These are phyloP conservation scores for Petrocephalus microphthalmus DNA, from an alignment of 2,113 vertebrate genomes.

Conservation along the genomic window DNA sequence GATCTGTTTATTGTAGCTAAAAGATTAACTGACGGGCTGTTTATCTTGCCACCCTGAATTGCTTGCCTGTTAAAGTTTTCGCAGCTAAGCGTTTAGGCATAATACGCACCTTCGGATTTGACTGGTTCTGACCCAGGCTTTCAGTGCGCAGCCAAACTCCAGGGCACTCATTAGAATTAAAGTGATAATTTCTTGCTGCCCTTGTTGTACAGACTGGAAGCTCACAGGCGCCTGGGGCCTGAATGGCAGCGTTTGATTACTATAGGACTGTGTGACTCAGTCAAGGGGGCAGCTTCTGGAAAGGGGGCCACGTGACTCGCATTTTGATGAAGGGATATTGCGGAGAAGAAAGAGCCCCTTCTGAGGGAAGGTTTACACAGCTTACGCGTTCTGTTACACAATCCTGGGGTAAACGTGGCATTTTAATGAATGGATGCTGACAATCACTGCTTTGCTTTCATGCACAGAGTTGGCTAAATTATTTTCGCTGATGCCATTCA, in stretches of 20 bases:
- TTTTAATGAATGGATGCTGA: slow-evolving; percentile 14
- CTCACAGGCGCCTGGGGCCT: neutral
- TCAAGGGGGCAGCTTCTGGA: slow-evolving; percentile 19
- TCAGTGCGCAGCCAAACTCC: neutral
- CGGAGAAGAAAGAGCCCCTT: slow-evolving; percentile 23
- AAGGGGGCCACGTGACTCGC: neutral
- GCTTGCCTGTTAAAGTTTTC: neutral
- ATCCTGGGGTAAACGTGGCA: slow-evolving; percentile 9
- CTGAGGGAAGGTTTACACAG: neutral
- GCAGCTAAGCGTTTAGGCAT: neutral
- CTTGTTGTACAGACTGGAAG: neutral
- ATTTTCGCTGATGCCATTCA: slow-evolving; percentile 2
- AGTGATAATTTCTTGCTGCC: neutral
- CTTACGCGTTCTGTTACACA: slow-evolving; percentile 6
- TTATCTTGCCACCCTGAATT: neutral
- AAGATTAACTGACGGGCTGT: neutral
- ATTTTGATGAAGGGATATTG: slow-evolving; percentile 19
- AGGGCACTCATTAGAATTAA: neutral
- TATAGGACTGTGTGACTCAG: slow-evolving; percentile 5
- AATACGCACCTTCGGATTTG: neutral
- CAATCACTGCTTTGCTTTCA: neutral
- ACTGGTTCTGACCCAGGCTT: neutral
- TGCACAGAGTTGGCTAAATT: neutral
- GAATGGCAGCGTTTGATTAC: slow-evolving; percentile 31
- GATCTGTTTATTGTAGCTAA: neutral